A percentile compares a stretch with the other conserved stretches of the same genome.
Evolutionary conservation across 2,113 vertebrate genomes (phyloP).

Genomic region (Heloderma charlesbogerti): DNA sequence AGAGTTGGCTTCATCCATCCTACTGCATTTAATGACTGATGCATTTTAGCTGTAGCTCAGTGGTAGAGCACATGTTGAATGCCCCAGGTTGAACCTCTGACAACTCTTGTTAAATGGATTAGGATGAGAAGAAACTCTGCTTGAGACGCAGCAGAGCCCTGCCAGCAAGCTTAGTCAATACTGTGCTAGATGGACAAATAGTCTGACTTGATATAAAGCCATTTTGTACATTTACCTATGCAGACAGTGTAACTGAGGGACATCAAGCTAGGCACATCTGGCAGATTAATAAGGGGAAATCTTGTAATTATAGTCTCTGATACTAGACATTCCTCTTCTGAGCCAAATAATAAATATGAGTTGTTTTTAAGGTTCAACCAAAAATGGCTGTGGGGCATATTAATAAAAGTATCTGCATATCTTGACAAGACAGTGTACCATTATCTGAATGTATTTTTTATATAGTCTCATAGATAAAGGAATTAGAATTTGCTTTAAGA

Average conservation of each 20-base stretch:
- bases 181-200: not conserved
- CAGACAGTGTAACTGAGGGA: not conserved
- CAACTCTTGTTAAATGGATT: not conserved
- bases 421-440: not conserved
- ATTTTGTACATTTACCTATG: not conserved
- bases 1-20: not conserved
- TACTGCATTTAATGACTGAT: not conserved
- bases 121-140: not conserved
- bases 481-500: slow-evolving; percentile 64
- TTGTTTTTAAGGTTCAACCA: slow-evolving; percentile 18
- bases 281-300: not conserved
- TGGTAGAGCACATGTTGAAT: not conserved
- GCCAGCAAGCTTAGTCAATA: not conserved
- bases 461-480: slow-evolving; percentile 56
- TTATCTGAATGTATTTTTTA: slow-evolving; percentile 47
- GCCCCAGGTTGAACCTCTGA: not conserved
- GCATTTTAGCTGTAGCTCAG: not conserved
- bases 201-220: not conserved
- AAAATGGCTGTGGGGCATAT: slow-evolving; percentile 4
- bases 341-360: slow-evolving; percentile 5
- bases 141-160: not conserved
- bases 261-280: not conserved
- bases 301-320: not conserved
- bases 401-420: slow-evolving; percentile 6
- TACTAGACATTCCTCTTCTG: slow-evolving; percentile 7